Evolutionary conservation across 2,797 vertebrate species (phyloP).

Genomic region (Thunnus albacares): DNA sequence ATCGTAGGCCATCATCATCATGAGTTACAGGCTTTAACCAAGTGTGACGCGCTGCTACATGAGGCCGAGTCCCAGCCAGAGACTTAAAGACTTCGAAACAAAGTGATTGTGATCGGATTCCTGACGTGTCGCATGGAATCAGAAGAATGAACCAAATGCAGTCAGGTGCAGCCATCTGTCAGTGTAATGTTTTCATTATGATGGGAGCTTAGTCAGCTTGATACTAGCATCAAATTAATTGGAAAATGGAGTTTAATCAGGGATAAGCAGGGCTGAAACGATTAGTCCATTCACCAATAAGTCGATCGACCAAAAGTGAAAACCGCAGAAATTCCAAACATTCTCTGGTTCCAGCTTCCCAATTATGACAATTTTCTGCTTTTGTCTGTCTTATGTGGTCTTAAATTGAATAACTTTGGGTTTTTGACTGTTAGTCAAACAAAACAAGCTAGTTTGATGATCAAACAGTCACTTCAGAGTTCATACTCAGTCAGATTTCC

Average conservation of each 20-base stretch:
- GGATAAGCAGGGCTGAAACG: neutral
- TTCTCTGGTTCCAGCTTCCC: neutral
- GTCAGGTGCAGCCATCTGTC: neutral
- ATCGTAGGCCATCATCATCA: constrained; percentile 17
- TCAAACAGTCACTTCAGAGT: neutral
- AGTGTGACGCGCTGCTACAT: neutral
- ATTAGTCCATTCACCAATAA: neutral
- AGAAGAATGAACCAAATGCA: constrained; percentile 17
- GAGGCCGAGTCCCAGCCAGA: neutral
- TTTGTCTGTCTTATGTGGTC: too few species aligned
- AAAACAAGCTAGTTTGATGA: too few species aligned
- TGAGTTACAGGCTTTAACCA: constrained; percentile 21
- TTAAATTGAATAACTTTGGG: too few species aligned
- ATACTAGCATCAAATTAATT: too few species aligned
- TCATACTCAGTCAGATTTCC: neutral
- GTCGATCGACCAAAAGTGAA: neutral
- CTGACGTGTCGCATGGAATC: constrained; percentile 21
- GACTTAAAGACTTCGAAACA: neutral
- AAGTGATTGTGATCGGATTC: constrained; percentile 23
- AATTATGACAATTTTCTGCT: too few species aligned
- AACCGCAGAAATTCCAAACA: neutral
- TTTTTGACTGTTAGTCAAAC: too few species aligned
- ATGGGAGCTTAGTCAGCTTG: neutral
- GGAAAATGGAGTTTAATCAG: too few species aligned
- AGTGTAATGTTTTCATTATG: neutral